Conservation (phyloP, 2,888 invertebrate species). For the Sinopyrophorus schimmeli region DNA sequence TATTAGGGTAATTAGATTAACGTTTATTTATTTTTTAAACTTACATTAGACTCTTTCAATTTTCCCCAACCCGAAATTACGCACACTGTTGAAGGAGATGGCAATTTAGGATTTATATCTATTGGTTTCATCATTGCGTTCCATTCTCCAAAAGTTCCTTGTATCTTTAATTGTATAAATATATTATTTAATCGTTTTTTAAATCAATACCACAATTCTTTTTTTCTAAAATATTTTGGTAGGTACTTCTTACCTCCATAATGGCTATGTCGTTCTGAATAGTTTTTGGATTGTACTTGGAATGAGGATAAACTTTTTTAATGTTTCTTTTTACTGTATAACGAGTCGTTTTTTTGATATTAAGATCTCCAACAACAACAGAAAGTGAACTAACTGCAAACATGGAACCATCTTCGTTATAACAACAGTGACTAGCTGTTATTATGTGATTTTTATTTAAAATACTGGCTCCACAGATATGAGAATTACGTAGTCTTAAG, state of each 20-base stretch:
- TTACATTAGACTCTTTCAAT: constrained; percentile 13
- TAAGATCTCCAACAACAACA: constrained; percentile 38
- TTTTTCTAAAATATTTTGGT: background rate
- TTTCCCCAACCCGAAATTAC: constrained; percentile 33
- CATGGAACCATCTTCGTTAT: constrained; percentile 37
- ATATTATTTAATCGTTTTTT: background rate
- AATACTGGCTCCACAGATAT: constrained; percentile 40
- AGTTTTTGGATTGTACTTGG: constrained; percentile 32
- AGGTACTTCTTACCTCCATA: constrained; percentile 37
- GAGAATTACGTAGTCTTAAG: constrained; percentile 10
- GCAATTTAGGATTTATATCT: constrained; percentile 9
- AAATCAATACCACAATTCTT: background rate
- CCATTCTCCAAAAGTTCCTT: constrained; percentile 21
- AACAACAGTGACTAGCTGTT: constrained; percentile 44
- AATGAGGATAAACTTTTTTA: constrained; percentile 35
- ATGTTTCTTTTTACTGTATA: constrained; percentile 33
- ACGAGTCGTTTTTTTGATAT: constrained; percentile 26
- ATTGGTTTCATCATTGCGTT: constrained; percentile 14
- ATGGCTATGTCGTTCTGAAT: constrained; percentile 41
- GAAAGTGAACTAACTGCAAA: constrained; percentile 35
- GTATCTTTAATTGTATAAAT: constrained; percentile 17
- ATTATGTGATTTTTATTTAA: constrained; percentile 37
- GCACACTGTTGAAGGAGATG: constrained; percentile 19
- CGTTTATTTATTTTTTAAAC: too few relatives aligned
- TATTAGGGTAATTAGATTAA: too few relatives aligned